Percentiles rank a stretch among this genome's conserved stretches.
These are phyloP conservation scores for Drosophila formosana DNA, from an alignment of 2,888 invertebrate genomes.

Conservation along the genomic window DNA sequence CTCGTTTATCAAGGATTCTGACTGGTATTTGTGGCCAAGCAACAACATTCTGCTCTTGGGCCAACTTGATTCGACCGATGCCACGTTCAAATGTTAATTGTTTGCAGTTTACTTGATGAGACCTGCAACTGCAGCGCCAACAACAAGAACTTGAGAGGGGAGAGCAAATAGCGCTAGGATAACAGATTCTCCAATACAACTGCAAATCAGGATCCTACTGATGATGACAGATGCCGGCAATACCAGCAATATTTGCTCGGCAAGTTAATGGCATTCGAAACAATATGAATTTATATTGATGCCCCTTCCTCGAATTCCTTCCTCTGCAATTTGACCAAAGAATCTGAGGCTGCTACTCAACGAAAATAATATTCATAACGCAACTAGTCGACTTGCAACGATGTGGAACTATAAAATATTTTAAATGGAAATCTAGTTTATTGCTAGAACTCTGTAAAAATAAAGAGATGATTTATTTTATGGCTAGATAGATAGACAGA, in stretches of 20 bases:
- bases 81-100: slow-evolving; percentile 70
- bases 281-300: not conserved
- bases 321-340: too few relatives aligned
- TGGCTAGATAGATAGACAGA: too few relatives aligned
- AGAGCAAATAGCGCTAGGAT: not conserved
- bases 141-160: not conserved
- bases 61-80: slow-evolving; percentile 26
- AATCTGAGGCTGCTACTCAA: too few relatives aligned
- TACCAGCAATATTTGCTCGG: not conserved
- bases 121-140: slow-evolving; percentile 14
- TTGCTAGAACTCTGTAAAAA: too few relatives aligned
- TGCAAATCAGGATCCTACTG: not conserved
- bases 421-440: too few relatives aligned
- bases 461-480: too few relatives aligned
- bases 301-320: too few relatives aligned
- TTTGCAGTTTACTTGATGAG: slow-evolving; percentile 45
- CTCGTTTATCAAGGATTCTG: slow-evolving; percentile 53
- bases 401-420: too few relatives aligned
- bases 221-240: not conserved
- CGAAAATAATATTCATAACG: too few relatives aligned
- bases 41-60: slow-evolving; percentile 5
- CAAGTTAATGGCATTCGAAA: slow-evolving; percentile 3
- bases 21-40: not conserved
- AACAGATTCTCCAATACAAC: not conserved
- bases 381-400: too few relatives aligned